These are phyloP conservation scores for Drosophila orena DNA, from an alignment of 1,140 invertebrate genomes.

Conservation along the genomic window DNA sequence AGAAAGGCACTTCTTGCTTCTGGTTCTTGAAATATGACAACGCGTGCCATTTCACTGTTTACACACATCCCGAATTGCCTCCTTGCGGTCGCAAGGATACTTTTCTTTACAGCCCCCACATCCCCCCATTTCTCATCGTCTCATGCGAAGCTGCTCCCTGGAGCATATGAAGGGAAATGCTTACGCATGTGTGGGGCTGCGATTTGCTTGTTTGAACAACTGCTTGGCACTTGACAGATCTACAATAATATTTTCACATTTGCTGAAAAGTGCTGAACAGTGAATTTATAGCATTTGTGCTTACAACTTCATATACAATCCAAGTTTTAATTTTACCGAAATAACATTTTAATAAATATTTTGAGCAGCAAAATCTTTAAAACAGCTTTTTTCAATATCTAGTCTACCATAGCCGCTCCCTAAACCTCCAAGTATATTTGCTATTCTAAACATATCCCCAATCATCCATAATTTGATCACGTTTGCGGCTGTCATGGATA, in stretches of 20 bases:
- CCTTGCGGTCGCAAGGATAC: constrained; percentile 58
- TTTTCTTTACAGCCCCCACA: constrained; percentile 13
- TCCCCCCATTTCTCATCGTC: constrained; percentile 23
- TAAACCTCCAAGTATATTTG: neutral
- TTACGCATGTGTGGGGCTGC: constrained; percentile 43
- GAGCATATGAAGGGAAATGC: constrained; percentile 32
- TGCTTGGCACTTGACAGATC: constrained; percentile 58
- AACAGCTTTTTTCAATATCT: too few relatives aligned
- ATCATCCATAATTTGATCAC: constrained; percentile 55
- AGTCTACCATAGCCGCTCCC: too few relatives aligned
- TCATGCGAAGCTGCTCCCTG: constrained; percentile 48
- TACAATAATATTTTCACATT: constrained; percentile 32
- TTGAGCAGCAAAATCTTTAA: too few relatives aligned
- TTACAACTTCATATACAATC: too few relatives aligned
- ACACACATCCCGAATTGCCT: constrained; percentile 55
- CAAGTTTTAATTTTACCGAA: too few relatives aligned
- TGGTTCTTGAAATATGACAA: constrained; percentile 63
- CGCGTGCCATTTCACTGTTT: constrained; percentile 75
- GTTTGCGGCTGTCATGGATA: constrained; percentile 44
- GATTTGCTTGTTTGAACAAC: constrained; percentile 68
- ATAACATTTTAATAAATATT: too few relatives aligned
- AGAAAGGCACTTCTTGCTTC: constrained; percentile 1
- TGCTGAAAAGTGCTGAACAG: neutral
- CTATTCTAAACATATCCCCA: constrained; percentile 36
- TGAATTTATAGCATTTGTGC: too few relatives aligned